phyloP scores from a whole-genome alignment of 2,113 vertebrate genomes.

The Pygoscelis adeliae region DNA sequence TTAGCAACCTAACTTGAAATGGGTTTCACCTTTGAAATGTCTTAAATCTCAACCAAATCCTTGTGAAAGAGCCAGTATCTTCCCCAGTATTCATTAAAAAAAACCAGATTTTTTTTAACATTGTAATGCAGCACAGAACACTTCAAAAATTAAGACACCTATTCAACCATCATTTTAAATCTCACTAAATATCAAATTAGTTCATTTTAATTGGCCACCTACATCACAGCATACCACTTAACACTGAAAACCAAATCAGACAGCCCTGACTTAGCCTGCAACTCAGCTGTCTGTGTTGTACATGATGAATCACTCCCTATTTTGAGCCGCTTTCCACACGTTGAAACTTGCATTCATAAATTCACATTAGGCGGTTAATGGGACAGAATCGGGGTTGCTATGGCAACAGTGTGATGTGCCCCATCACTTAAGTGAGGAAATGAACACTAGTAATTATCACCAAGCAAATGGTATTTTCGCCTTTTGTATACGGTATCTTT shows the following conservation, averaged over 20 bases:
- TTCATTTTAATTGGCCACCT: not conserved
- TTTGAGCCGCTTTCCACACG: conserved; percentile 46
- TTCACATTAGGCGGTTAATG: conserved; percentile 75
- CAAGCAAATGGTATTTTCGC: conserved; percentile 65
- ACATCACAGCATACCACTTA: not conserved
- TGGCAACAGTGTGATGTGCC: conserved; percentile 73
- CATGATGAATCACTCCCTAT: conserved; percentile 58
- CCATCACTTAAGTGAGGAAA: conserved; percentile 67
- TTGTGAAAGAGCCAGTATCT: not conserved
- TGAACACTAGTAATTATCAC: conserved; percentile 75
- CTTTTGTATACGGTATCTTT: conserved; percentile 7
- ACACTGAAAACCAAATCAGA: not conserved
- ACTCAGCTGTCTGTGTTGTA: conserved; percentile 8
- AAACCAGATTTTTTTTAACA: not conserved
- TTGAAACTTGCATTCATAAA: conserved; percentile 72
- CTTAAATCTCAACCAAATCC: not conserved
- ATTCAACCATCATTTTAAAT: not conserved
- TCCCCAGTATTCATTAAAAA: not conserved
- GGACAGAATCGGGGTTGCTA: conserved; percentile 78
- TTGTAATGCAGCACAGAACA: not conserved
- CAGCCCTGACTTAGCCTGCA: conserved; percentile 11
- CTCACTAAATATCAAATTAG: not conserved
- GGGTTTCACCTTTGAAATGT: not conserved
- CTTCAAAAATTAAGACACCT: not conserved
- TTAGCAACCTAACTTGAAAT: not conserved